Conservation (phyloP, 2,888 invertebrate genomes). For the Napeogenes sylphis region DNA sequence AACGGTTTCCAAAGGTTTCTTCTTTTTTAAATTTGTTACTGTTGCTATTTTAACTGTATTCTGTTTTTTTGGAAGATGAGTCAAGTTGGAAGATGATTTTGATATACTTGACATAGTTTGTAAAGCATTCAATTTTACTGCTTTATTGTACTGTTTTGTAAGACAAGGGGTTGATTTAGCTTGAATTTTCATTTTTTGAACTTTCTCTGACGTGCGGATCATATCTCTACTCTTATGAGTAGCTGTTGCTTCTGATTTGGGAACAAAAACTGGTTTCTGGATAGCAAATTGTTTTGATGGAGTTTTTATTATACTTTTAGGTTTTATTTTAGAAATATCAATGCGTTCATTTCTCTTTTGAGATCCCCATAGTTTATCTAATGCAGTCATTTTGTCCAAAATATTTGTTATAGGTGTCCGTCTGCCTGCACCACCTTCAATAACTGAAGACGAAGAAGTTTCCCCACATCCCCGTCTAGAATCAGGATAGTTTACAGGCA, state of each 20-base stretch:
- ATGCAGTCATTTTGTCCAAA: slow-evolving; percentile 70
- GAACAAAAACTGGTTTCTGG: slow-evolving; percentile 39
- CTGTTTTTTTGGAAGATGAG: slow-evolving; percentile 45
- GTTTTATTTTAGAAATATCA: slow-evolving; percentile 54
- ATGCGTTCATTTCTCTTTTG: slow-evolving; percentile 71
- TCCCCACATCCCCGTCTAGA: slow-evolving; percentile 49
- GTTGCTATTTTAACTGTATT: slow-evolving; percentile 59
- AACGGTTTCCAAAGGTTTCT: slow-evolving; percentile 57
- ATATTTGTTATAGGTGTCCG: slow-evolving; percentile 72
- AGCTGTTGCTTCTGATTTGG: slow-evolving; percentile 36
- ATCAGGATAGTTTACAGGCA: slow-evolving; percentile 65
- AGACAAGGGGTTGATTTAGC: slow-evolving; percentile 59
- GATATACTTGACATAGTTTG: slow-evolving; percentile 48
- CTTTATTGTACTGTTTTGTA: slow-evolving; percentile 40
- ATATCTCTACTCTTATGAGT: slow-evolving; percentile 69
- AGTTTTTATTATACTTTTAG: slow-evolving; percentile 44
- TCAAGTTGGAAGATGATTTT: slow-evolving; percentile 57
- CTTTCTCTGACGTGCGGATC: slow-evolving; percentile 68
- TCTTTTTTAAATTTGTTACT: slow-evolving; percentile 65
- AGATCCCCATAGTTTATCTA: slow-evolving; percentile 76
- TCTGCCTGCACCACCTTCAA: slow-evolving; percentile 71
- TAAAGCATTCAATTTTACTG: slow-evolving; percentile 40
- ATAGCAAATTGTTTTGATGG: slow-evolving; percentile 21
- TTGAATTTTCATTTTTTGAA: slow-evolving; percentile 59
- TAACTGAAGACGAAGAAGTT: slow-evolving; percentile 50